Percentiles rank a stretch among this genome's conserved stretches.
Evolutionary conservation across 1,140 invertebrate species (phyloP).

Genomic region (Steinernema feltiae): DNA sequence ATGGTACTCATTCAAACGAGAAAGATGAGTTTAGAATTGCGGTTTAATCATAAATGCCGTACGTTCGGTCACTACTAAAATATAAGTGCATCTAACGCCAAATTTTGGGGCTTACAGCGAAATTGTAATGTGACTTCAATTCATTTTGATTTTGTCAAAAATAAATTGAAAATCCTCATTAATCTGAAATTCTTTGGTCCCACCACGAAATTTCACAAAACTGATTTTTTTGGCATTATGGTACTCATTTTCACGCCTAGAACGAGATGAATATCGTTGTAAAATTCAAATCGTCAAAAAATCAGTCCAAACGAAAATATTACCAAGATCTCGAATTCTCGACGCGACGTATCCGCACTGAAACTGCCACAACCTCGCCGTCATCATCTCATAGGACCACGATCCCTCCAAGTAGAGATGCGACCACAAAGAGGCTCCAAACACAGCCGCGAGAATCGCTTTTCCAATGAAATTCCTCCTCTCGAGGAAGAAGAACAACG

Average conservation of each 20-base stretch:
- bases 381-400: not conserved
- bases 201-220: too few relatives aligned
- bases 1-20: not conserved
- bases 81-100: too few relatives aligned
- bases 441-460: not conserved
- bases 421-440: not conserved
- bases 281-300: not conserved
- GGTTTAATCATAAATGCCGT: not conserved
- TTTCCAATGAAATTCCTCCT: not conserved
- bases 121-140: too few relatives aligned
- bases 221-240: too few relatives aligned
- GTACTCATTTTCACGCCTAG: too few relatives aligned
- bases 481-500: conserved; percentile 20
- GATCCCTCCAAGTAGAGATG: not conserved
- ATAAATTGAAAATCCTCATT: too few relatives aligned
- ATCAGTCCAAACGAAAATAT: not conserved
- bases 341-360: not conserved
- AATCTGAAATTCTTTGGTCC: too few relatives aligned
- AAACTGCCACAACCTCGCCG: not conserved
- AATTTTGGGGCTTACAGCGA: too few relatives aligned
- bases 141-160: too few relatives aligned
- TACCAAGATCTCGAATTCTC: not conserved
- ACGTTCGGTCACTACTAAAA: conserved; percentile 15
- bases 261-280: conserved; percentile 10
- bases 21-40: not conserved